phyloP scores from a whole-genome alignment of 2,888 invertebrate genomes.

The Orthonevra nobilis region DNA sequence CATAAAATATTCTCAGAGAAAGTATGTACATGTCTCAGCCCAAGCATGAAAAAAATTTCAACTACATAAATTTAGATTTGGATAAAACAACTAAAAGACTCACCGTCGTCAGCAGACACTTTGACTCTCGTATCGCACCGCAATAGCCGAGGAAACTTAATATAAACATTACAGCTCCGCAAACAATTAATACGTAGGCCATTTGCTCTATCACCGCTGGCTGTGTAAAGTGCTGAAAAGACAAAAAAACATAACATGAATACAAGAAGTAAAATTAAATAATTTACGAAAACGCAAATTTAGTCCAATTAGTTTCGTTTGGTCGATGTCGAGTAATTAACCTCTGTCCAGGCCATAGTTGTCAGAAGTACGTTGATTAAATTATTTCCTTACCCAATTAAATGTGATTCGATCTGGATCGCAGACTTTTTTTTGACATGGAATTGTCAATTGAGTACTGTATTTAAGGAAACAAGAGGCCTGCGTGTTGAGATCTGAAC shows the following conservation, averaged over 20 bases:
- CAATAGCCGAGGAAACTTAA: conserved; percentile 88
- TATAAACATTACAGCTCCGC: conserved; percentile 86
- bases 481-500: too few species aligned
- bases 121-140: conserved; percentile 85
- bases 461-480: too few species aligned
- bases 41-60: too few species aligned
- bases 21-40: neutral
- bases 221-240: conserved; percentile 82
- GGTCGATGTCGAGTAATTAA: conserved; percentile 49
- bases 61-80: too few species aligned
- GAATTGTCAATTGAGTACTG: too few species aligned
- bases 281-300: conserved; percentile 35
- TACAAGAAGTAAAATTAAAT: conserved; percentile 40
- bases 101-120: conserved; percentile 85
- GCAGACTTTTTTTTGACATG: too few species aligned
- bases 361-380: neutral
- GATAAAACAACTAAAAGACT: conserved; percentile 77
- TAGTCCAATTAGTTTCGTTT: conserved; percentile 52
- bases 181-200: conserved; percentile 85
- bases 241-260: conserved; percentile 71
- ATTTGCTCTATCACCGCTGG: conserved; percentile 85
- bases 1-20: neutral
- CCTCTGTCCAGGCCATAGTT: conserved; percentile 25
- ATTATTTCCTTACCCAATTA: conserved; percentile 11
- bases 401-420: too few species aligned